Percentiles rank a stretch among this genome's conserved stretches.
Evolutionary conservation across 2,797 vertebrate species (phyloP).

Genomic region (Myripristis jacobus): DNA sequence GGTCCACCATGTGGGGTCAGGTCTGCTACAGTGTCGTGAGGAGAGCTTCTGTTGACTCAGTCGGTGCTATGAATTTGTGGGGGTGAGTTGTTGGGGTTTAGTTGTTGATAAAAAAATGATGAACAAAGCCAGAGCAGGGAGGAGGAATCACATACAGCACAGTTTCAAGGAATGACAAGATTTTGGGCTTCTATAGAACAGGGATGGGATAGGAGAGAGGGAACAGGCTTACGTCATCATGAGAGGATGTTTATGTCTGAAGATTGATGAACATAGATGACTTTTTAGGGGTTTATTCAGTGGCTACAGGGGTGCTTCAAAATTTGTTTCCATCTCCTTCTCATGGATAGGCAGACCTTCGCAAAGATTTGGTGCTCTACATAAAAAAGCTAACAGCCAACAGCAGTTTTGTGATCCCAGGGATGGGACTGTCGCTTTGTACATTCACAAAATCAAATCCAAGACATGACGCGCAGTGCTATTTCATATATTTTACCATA

Average conservation of each 20-base stretch:
- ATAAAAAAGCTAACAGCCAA: slow-evolving; percentile 1
- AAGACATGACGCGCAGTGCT: slow-evolving; percentile 27
- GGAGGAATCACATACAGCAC: neutral
- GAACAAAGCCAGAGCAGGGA: neutral
- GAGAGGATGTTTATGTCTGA: no score
- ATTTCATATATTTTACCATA: slow-evolving; percentile 57
- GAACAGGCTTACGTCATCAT: slow-evolving; percentile 28
- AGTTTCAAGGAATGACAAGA: neutral
- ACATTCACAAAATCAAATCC: slow-evolving; percentile 24
- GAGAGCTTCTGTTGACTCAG: slow-evolving; percentile 1
- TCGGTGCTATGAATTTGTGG: neutral
- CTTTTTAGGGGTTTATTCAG: no score
- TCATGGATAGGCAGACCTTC: slow-evolving; percentile 9
- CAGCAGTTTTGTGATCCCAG: slow-evolving; percentile 16
- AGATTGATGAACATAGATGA: no score
- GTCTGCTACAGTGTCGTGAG: neutral
- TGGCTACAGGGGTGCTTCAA: no score
- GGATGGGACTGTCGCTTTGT: slow-evolving; percentile 14
- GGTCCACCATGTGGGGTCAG: neutral
- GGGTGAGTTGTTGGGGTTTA: neutral
- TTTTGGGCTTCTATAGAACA: neutral
- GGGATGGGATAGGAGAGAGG: neutral
- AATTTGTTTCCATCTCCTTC: slow-evolving; percentile 6
- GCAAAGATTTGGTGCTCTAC: neutral
- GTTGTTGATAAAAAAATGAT: neutral